These are phyloP conservation scores for Eupeodes corollae DNA, from an alignment of 1,140 invertebrate species.

Conservation along the genomic window DNA sequence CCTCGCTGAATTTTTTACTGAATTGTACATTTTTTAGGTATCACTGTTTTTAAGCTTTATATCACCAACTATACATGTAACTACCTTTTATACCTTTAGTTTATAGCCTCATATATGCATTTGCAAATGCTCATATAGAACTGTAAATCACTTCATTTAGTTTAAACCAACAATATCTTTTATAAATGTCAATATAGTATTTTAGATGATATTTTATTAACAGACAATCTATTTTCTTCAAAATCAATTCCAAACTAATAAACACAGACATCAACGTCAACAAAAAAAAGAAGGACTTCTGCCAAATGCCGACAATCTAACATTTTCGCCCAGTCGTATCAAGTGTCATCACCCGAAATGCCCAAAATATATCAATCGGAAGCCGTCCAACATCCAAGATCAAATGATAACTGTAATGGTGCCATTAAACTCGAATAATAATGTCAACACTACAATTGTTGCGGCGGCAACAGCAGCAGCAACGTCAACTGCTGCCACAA, in stretches of 20 bases:
- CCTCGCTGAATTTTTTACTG: no score
- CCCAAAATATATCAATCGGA: slow-evolving; percentile 32
- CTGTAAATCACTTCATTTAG: no score
- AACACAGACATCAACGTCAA: slow-evolving; percentile 28
- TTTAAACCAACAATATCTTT: no score
- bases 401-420: slow-evolving; percentile 38
- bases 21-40: no score
- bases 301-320: slow-evolving; percentile 35
- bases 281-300: slow-evolving; percentile 34
- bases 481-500: slow-evolving; percentile 10
- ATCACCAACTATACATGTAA: no score
- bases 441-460: slow-evolving; percentile 1
- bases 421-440: slow-evolving; percentile 30
- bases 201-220: no score
- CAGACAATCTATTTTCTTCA: no score
- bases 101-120: no score
- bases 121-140: no score
- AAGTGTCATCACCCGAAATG: slow-evolving; percentile 37
- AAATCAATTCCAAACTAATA: background rate
- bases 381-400: slow-evolving; percentile 35
- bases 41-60: no score
- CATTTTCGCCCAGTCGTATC: slow-evolving; percentile 35
- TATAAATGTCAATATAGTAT: no score
- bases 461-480: slow-evolving; percentile 5
- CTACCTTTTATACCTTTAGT: no score